Percentiles rank a stretch among this genome's conserved stretches.
These are phyloP conservation scores for Mesorhabditis spiculigera DNA, from an alignment of 2,888 invertebrate genomes.

Conservation along the genomic window DNA sequence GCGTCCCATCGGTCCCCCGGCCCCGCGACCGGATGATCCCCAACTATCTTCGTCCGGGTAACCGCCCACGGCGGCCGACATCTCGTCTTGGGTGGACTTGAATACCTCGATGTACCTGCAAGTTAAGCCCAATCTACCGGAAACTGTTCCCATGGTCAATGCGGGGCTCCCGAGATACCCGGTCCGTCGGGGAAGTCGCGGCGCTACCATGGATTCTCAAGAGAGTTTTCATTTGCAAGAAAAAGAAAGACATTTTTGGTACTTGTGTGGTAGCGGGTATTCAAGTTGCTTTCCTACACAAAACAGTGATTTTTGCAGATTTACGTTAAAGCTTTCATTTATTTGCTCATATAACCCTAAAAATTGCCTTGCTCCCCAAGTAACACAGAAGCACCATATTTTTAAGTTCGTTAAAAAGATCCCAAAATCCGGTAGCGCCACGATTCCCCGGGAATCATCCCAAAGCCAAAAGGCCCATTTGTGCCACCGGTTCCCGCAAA, in stretches of 20 bases:
- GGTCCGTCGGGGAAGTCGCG: no score
- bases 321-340: no score
- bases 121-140: neutral
- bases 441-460: conserved; percentile 5
- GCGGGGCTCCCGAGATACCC: no score
- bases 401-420: neutral
- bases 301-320: no score
- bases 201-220: no score
- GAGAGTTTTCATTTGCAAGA: no score
- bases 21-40: neutral
- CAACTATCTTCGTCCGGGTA: conserved; percentile 10
- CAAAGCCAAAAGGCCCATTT: conserved; percentile 7
- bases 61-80: conserved; percentile 20
- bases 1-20: conserved; percentile 19
- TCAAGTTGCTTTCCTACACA: no score
- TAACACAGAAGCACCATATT: neutral
- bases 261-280: no score
- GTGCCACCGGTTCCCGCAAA: conserved; percentile 3
- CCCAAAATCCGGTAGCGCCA: conserved; percentile 3
- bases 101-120: conserved; percentile 37
- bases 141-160: no score
- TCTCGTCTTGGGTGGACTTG: conserved; percentile 24
- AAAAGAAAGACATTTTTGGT: no score
- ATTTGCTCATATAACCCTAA: no score
- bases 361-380: no score